Evolutionary conservation across 2,888 invertebrate genomes (phyloP), one percentile per base, ranked within the genome.

Genomic region (Sylvicola cinctus): DNA sequence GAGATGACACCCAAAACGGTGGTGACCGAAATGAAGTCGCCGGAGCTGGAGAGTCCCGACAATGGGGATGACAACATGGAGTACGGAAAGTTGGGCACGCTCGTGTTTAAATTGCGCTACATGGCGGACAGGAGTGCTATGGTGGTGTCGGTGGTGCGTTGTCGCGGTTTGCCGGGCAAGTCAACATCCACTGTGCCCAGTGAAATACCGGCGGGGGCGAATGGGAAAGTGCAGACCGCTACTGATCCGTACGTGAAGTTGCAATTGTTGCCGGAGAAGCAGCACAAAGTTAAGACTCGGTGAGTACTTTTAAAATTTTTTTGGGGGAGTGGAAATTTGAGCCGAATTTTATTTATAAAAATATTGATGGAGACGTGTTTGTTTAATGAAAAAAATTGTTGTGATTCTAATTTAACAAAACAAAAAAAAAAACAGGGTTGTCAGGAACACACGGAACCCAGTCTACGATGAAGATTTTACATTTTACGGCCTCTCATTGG

Each of bases 401-500:
- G 29, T n/a, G 7, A 29, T 29, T n/a, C n/a, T 13, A 7, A 13
- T 7, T n/a, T 29, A 13, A 29, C 6, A 8, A 29, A 29, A 8
- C 8, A 8, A 29, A 29, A 29, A 29, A 29, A n/a, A 29, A 29
- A 29, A 31, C 25, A 66, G 95, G 37, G 95, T 98, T 7, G 73
- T 96, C 27, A 74, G 95, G 43, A 93, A 95, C 55, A 95, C 96
- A 31, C 70, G 85, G 35, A 87, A 88, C 61, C 98, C 98, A 0
- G 79, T 88, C 2, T 98, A 95, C 59, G 95, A 98, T 50, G 98
- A 98, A 60, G 95, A 95, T 57, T 98, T 98, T 56, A 96, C 95
- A 2, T 96, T 98, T 68, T 98, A 93, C 54, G 95, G 95, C 36
- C 72, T 90, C 47, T 75, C 74, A 33, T 73, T 77, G 43, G 76